Evolutionary conservation across 2,888 invertebrate genomes (phyloP).

Genomic region (Metopia argyrocephala): DNA sequence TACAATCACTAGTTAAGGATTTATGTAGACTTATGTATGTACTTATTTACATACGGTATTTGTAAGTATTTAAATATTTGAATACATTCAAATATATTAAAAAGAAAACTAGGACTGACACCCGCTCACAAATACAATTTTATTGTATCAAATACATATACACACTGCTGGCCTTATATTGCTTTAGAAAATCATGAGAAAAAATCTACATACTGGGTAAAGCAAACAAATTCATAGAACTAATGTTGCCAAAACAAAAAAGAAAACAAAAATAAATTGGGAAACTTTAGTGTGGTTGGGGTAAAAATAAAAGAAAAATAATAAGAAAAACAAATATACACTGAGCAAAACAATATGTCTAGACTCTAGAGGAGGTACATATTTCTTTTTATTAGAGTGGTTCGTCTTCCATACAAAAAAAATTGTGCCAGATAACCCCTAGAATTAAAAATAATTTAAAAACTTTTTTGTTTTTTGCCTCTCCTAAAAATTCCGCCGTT

Average conservation of each 20-base stretch:
- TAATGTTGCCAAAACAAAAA: not conserved
- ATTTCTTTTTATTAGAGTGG: too few relatives aligned
- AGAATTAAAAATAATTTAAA: too few relatives aligned
- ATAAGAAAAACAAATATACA: not conserved
- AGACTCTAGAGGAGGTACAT: too few relatives aligned
- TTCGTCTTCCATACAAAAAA: too few relatives aligned
- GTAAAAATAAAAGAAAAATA: not conserved
- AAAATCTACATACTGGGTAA: not conserved
- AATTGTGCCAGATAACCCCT: too few relatives aligned
- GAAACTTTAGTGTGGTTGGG: not conserved
- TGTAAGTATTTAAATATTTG: not conserved
- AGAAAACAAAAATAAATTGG: not conserved
- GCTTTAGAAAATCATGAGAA: not conserved
- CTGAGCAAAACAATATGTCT: not conserved
- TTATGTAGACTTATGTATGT: not conserved
- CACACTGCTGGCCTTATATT: too few relatives aligned
- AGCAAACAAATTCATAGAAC: too few relatives aligned
- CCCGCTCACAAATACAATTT: not conserved
- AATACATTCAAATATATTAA: not conserved
- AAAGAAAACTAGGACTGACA: not conserved
- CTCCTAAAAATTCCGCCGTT: too few relatives aligned
- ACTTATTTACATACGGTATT: not conserved
- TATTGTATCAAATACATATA: too few relatives aligned
- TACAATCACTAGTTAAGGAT: not conserved
- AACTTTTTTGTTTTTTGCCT: too few relatives aligned